Evolutionary conservation across 2,888 invertebrate species (phyloP), one percentile per base, ranked within the genome.

Genomic region (Drosophila histrio): DNA sequence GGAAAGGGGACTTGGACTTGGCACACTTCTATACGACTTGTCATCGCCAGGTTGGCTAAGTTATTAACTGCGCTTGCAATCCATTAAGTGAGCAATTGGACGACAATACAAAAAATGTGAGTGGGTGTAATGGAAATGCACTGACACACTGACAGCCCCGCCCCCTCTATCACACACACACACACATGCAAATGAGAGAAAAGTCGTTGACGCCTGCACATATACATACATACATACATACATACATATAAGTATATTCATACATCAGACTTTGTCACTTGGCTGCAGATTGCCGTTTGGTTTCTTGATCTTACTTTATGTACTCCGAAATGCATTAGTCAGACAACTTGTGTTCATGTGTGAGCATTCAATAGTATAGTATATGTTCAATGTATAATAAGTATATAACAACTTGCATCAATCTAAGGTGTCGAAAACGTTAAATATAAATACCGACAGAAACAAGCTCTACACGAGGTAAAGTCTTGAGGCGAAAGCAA

Each of bases 51-150:
- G 22, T 61, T 52, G 53, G 50, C 56, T 77, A 69, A 75, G 75
- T 83, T 87, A 87, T 81, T 87, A 86, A 73, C 87, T 66, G 87
- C 71, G 78, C 85, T 80, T 72, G 86, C 86, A 69, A 83, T 87
- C 88, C 83, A 83, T 83, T 83, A 83, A 68, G 67, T 66, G 59
- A 44, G 53, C 88, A 87, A 85, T 82, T 84, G 85, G 77, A 69
- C 64, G 56, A 59, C 73, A 77, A 50, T 49, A 41, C 57, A 32
- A 46, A 62, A 28, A 19, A 41, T 41, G 57, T 52, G 87, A 56
- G 83, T 79, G 68, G 84, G 88, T 70, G 88, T 79, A 88, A 75
- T 76, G 69, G 69, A 72, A 70, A 50, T 72, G 72, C 67, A 59
- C n/a, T n/a, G n/a, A n/a, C n/a, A 36, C 68, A 59, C 86, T 65